These are phyloP conservation scores for Natator depressus DNA, from an alignment of 2,113 vertebrate genomes.

Conservation along the genomic window DNA sequence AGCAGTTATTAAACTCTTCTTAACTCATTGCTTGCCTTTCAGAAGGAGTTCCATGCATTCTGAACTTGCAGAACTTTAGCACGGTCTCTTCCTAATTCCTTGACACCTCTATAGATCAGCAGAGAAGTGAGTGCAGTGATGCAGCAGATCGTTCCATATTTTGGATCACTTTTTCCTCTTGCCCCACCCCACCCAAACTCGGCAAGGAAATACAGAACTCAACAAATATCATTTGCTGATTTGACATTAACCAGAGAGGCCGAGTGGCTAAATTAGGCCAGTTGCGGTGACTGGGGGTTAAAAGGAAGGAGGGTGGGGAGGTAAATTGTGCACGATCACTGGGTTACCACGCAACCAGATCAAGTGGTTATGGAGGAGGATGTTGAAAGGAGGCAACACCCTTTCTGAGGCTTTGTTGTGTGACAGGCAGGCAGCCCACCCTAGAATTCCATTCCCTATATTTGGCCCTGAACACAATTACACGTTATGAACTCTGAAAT, in stretches of 20 bases:
- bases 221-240: not conserved
- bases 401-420: constrained; percentile 79
- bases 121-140: not conserved
- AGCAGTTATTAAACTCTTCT: not conserved
- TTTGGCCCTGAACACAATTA: constrained; percentile 87
- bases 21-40: fast-evolving
- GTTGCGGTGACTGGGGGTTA: fast-evolving
- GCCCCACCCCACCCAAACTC: too few species aligned
- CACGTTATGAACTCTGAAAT: constrained; percentile 76
- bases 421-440: constrained; percentile 81
- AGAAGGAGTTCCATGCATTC: not conserved
- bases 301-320: constrained; percentile 65
- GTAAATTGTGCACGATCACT: constrained; percentile 35
- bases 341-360: constrained; percentile 75
- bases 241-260: not conserved
- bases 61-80: not conserved
- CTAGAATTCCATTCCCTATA: constrained; percentile 79
- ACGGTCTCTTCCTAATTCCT: fast-evolving
- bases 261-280: not conserved
- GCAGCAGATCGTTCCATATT: fast-evolving
- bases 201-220: not conserved
- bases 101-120: fast-evolving
- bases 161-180: not conserved
- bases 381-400: constrained; percentile 81
- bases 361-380: constrained; percentile 78